Evolutionary conservation across 2,113 vertebrate species (phyloP).

Genomic region (Muntiacus muntjak): DNA sequence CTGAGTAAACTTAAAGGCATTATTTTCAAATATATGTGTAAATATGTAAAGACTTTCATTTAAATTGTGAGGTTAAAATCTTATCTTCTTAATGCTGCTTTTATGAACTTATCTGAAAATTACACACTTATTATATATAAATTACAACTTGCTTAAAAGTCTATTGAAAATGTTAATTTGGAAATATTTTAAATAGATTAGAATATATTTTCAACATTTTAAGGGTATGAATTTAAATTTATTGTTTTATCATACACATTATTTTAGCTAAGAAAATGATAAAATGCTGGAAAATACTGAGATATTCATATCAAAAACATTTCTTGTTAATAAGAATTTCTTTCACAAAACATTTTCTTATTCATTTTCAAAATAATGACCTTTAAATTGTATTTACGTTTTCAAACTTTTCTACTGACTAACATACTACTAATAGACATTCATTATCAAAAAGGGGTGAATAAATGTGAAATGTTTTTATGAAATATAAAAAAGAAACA

Average conservation of each 20-base stretch:
- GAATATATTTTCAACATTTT: neutral
- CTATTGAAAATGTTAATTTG: neutral
- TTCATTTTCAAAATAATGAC: neutral
- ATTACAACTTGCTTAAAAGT: neutral
- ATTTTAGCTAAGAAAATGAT: neutral
- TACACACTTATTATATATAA: neutral
- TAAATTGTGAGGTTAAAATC: neutral
- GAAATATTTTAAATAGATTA: neutral
- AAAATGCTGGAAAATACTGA: neutral
- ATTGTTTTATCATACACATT: neutral
- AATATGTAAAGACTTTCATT: neutral
- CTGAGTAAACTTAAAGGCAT: neutral
- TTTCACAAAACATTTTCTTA: neutral
- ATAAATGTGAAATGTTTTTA: neutral
- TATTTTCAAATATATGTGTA: neutral
- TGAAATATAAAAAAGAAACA: neutral
- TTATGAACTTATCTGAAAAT: neutral
- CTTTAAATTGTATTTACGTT: neutral
- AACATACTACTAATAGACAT: neutral
- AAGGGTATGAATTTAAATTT: neutral
- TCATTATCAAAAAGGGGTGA: neutral
- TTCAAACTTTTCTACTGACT: neutral
- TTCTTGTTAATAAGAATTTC: neutral
- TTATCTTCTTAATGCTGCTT: neutral
- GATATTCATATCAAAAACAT: neutral